Conservation (phyloP, 2,113 vertebrate species). For the Macroglossus sobrinus region DNA sequence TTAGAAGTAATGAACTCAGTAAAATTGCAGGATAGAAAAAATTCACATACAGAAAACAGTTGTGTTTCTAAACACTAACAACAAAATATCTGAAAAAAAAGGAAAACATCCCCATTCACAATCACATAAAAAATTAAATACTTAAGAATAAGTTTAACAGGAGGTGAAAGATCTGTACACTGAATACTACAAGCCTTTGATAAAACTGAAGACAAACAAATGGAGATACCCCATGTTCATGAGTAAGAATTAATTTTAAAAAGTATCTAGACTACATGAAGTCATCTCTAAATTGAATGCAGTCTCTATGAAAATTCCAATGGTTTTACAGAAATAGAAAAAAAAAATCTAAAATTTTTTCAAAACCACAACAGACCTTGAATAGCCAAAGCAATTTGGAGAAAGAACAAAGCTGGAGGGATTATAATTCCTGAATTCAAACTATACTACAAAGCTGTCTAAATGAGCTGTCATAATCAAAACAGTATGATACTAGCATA, state of each 20-base stretch:
- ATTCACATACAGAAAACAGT: not conserved
- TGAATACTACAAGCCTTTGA: not conserved
- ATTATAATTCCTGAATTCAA: not conserved
- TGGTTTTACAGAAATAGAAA: not conserved
- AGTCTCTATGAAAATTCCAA: not conserved
- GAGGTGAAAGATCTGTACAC: not conserved
- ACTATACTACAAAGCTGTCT: not conserved
- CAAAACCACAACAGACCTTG: not conserved
- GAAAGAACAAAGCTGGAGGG: not conserved
- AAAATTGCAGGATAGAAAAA: not conserved
- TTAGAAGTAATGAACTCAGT: not conserved
- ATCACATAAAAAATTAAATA: not conserved
- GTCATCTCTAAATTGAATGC: not conserved
- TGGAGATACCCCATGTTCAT: not conserved
- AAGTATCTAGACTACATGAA: not conserved
- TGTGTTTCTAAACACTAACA: not conserved
- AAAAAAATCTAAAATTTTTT: not conserved
- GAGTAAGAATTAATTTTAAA: not conserved
- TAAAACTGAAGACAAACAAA: not conserved
- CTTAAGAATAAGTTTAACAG: not conserved
- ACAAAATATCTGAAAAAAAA: not conserved
- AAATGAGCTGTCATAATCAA: not conserved
- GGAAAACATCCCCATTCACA: not conserved
- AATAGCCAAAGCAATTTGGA: not conserved
- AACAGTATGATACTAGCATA: not conserved